These are phyloP conservation scores for Hozukius guyotensis DNA, from an alignment of 2,797 vertebrate genomes.

Conservation along the genomic window DNA sequence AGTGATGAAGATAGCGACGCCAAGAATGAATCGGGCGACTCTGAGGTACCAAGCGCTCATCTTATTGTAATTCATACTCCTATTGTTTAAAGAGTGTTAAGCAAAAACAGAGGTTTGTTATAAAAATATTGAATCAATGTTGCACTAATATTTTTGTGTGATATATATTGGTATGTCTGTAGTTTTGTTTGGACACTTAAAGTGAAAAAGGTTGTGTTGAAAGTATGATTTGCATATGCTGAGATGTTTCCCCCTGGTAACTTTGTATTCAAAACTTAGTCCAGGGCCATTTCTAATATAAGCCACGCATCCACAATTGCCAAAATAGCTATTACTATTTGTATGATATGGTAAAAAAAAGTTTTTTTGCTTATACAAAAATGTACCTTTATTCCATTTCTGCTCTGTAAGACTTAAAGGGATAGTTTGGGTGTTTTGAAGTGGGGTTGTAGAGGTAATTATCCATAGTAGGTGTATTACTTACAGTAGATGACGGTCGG, in stretches of 20 bases:
- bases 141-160: not conserved
- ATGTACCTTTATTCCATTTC: not conserved
- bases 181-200: not conserved
- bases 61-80: not conserved
- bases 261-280: not conserved
- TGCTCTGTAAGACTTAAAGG: not conserved
- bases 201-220: not conserved
- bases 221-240: not conserved
- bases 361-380: too few species aligned
- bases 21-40: constrained; percentile 26
- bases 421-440: too few species aligned
- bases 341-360: too few species aligned
- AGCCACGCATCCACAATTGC: not conserved
- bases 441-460: too few species aligned
- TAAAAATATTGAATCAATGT: not conserved
- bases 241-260: not conserved
- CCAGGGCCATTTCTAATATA: not conserved
- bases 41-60: constrained; percentile 62
- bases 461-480: too few species aligned
- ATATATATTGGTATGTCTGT: not conserved
- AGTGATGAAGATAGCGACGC: constrained; percentile 55
- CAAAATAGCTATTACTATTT: not conserved
- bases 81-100: not conserved
- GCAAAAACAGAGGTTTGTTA: not conserved
- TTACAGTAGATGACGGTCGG: too few species aligned